phyloP scores from a whole-genome alignment of 2,797 vertebrate genomes.

The Rhinella marina region DNA sequence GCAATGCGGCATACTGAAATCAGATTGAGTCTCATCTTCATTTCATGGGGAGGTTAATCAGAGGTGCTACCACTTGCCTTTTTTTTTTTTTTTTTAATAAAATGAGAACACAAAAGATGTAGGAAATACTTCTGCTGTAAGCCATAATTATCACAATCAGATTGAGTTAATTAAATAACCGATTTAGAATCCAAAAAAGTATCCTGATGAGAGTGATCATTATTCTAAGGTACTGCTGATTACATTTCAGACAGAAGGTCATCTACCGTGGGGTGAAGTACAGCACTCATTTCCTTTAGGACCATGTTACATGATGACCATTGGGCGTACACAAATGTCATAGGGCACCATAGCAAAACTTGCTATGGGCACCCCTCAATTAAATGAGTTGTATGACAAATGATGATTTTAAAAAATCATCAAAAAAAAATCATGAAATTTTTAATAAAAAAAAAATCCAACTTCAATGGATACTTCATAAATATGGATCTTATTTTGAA shows the following conservation, averaged over 20 bases:
- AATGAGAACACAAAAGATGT: conserved; percentile 23
- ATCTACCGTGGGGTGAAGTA: neutral
- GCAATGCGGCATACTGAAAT: conserved; percentile 15
- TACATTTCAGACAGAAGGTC: conserved; percentile 14
- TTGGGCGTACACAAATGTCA: too few relatives aligned
- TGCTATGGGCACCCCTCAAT: too few relatives aligned
- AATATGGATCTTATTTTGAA: too few relatives aligned
- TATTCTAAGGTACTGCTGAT: neutral
- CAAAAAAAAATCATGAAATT: too few relatives aligned
- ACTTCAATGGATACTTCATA: too few relatives aligned
- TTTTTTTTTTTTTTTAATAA: conserved; percentile 12
- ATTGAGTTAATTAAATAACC: conserved; percentile 18
- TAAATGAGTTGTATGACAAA: too few relatives aligned
- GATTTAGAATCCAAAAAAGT: neutral
- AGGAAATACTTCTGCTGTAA: neutral
- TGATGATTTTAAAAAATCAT: too few relatives aligned
- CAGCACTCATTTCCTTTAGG: neutral
- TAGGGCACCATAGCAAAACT: too few relatives aligned
- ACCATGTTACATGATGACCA: neutral
- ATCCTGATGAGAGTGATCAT: neutral
- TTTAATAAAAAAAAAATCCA: too few relatives aligned
- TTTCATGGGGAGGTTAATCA: conserved; percentile 26
- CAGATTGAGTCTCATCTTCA: conserved; percentile 17
- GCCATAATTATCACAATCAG: conserved; percentile 37
- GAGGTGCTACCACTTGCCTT: neutral